Conservation (phyloP, 2,113 vertebrate genomes). For the Petaurus breviceps region DNA sequence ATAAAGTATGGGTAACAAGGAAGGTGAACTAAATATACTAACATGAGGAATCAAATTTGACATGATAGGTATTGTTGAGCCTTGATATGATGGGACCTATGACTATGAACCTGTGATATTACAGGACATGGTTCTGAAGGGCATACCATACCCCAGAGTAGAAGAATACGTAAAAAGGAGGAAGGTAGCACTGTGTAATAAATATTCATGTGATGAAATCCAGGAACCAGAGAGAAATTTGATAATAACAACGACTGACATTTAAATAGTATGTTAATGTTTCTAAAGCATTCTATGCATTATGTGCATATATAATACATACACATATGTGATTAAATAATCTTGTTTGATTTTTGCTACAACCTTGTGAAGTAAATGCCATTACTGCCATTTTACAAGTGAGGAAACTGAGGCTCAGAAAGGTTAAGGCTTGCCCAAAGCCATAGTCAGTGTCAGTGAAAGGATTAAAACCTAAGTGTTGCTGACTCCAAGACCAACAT, state of each 20-base stretch:
- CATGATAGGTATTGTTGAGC: background rate
- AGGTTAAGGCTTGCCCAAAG: background rate
- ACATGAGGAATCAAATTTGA: background rate
- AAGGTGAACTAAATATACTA: background rate
- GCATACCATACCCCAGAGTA: background rate
- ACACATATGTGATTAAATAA: background rate
- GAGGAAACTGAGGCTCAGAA: background rate
- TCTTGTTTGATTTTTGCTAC: background rate
- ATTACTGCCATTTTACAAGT: background rate
- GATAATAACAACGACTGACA: background rate
- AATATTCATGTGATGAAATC: background rate
- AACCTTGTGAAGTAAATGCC: background rate
- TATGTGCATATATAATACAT: background rate
- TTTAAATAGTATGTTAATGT: background rate
- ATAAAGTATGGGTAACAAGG: background rate
- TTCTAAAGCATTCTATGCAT: background rate
- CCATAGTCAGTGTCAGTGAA: background rate
- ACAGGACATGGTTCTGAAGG: background rate
- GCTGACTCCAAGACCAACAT: background rate
- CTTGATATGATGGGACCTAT: no score
- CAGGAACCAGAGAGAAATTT: background rate
- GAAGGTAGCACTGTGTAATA: background rate
- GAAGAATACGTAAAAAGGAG: background rate
- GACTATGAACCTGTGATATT: background rate
- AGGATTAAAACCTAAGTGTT: background rate